Percentiles rank a stretch among this genome's conserved stretches.
phyloP scores from a whole-genome alignment of 2,113 vertebrate species.

The Melanocharis versteri region DNA sequence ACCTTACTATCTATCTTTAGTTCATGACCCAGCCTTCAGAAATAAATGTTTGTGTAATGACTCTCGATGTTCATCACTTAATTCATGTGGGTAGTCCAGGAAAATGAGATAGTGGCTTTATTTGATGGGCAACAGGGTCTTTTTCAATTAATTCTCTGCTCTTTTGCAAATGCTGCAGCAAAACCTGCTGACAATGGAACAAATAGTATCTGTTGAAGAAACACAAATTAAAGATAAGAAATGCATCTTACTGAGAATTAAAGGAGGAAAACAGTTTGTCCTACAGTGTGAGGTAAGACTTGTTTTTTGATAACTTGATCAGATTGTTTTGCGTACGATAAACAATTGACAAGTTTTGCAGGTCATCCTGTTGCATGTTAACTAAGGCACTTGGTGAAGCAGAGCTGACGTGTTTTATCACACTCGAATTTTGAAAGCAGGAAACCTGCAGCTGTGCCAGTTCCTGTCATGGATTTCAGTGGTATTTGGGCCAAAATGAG shows the following conservation, averaged over 20 bases:
- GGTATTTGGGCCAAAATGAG: neutral
- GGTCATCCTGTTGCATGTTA: neutral
- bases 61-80: neutral
- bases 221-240: constrained; percentile 98
- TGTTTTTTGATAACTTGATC: neutral
- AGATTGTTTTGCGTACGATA: neutral
- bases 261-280: constrained; percentile 96
- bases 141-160: neutral
- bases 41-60: neutral
- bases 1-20: constrained; percentile 13
- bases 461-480: neutral
- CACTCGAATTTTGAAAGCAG: neutral
- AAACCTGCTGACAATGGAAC: constrained; percentile 98
- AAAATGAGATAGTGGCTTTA: neutral
- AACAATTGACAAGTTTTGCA: neutral
- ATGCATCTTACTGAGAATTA: constrained; percentile 94
- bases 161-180: constrained; percentile 76
- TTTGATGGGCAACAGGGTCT: neutral
- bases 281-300: constrained; percentile 92
- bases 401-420: neutral
- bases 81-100: neutral
- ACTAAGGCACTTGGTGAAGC: neutral
- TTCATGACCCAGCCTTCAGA: neutral
- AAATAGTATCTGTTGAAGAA: constrained; percentile 93
- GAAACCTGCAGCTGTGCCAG: neutral